These are phyloP conservation scores for Podotricha telesiphe DNA, from an alignment of 2,888 invertebrate species.

Conservation along the genomic window DNA sequence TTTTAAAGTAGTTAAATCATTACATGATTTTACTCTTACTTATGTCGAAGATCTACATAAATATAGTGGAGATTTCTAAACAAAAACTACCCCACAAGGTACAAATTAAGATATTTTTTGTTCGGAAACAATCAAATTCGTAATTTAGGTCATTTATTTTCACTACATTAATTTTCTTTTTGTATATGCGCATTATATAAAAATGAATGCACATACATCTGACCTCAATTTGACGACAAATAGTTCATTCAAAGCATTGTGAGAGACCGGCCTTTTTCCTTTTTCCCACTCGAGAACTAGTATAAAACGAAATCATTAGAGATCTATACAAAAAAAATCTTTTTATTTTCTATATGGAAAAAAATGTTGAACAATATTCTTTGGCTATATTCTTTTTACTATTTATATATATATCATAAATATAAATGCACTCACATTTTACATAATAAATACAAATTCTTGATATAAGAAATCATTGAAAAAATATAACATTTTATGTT, in stretches of 20 bases:
- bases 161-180: neutral
- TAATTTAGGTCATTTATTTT: neutral
- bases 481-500: too few species aligned
- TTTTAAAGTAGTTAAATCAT: too few species aligned
- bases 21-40: too few species aligned
- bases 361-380: neutral
- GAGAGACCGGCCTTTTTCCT: constrained; percentile 27
- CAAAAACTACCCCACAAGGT: too few species aligned
- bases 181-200: neutral
- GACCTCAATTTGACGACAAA: constrained; percentile 31
- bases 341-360: neutral
- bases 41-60: too few species aligned
- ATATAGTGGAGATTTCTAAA: too few species aligned
- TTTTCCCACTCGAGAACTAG: constrained; percentile 20
- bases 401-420: neutral
- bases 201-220: constrained; percentile 42
- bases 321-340: constrained; percentile 4
- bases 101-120: too few species aligned
- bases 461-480: too few species aligned
- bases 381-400: neutral
- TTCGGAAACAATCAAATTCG: too few species aligned
- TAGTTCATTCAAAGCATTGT: constrained; percentile 36
- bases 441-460: neutral
- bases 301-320: constrained; percentile 30
- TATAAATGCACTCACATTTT: neutral